phyloP scores from a whole-genome alignment of 2,113 vertebrate species.

The Eolophus roseicapilla region DNA sequence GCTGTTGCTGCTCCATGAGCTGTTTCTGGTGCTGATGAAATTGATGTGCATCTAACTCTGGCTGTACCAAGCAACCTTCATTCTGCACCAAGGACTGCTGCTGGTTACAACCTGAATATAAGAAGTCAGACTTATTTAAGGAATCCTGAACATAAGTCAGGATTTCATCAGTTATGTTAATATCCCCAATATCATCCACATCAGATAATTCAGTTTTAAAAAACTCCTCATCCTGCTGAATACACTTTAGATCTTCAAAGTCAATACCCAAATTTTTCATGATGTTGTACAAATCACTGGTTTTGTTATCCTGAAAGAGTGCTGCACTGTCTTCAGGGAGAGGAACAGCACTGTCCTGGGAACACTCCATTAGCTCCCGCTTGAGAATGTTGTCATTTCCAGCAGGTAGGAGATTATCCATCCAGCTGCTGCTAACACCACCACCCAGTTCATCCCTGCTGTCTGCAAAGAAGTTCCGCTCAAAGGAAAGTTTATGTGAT shows the following conservation, averaged over 20 bases:
- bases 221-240: conserved; percentile 81
- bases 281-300: conserved; percentile 78
- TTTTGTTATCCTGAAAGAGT: conserved; percentile 72
- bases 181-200: conserved; percentile 68
- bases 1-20: conserved; percentile 30
- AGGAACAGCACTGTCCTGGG: conserved; percentile 31
- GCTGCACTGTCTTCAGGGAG: conserved; percentile 55
- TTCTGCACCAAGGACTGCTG: conserved; percentile 57
- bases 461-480: conserved; percentile 55
- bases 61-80: conserved; percentile 66
- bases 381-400: conserved; percentile 64
- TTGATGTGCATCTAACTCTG: conserved; percentile 55
- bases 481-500: conserved; percentile 62
- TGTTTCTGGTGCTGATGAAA: conserved; percentile 63
- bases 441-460: conserved; percentile 30
- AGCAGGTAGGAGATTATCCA: conserved; percentile 50
- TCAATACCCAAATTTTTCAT: conserved; percentile 82
- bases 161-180: conserved; percentile 81
- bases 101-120: conserved; percentile 56
- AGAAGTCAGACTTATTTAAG: conserved; percentile 73
- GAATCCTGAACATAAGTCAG: conserved; percentile 82
- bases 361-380: conserved; percentile 56
- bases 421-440: conserved; percentile 56
- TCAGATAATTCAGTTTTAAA: conserved; percentile 70
- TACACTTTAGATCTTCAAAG: conserved; percentile 78